Evolutionary conservation across 2,888 invertebrate genomes (phyloP), one percentile per base, ranked within the genome.

Genomic region (Noctua janthe): DNA sequence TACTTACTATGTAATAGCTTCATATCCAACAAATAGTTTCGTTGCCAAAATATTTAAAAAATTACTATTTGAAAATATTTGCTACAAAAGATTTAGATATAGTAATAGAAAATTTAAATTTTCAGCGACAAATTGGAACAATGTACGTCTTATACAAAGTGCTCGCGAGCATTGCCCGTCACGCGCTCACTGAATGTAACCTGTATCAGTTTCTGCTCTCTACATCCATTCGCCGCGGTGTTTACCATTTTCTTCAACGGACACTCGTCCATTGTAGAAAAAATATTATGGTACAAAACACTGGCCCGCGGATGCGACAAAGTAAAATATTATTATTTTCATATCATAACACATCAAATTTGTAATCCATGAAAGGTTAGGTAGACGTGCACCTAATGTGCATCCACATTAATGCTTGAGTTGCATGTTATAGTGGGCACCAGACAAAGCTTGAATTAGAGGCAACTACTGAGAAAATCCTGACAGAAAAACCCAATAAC

Each of bases 1-100:
- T 13, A 80, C 81, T 70, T n/a, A 81, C 81, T 62, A 23, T 29
- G 3, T 10, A 17, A 39, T 1, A 64, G 0, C 20, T 69, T 59
- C 83, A 82, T 80, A 11, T 59, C 49, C 23, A 47, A n/a, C 2
- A 4, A 29, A 11, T 11, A 23, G 4, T 56, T 23, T 20, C 17
- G 1, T n/a, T 35, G 1, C 17, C 17, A 47, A 8, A 43, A 64
- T 17, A 17, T 23, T 0, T 11, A 43, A 43, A 29, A 39, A 74
- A 1, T 3, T 4, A 39, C 39, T 39, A 39, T 39, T 39, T 39
- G 39, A 39, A 39, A 39, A 39, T 39, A 51, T 20, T 39, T 7
- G 2, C 23, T 1, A 8, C 8, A 64, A 29, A 54, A 20, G 0
- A 20, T 20, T 54, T 20, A 17, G 20, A 7, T 20, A 20, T 20